Base-by-base conservation (phyloP, 2,888 invertebrate genomes). In the Conus canariensis region DNA sequence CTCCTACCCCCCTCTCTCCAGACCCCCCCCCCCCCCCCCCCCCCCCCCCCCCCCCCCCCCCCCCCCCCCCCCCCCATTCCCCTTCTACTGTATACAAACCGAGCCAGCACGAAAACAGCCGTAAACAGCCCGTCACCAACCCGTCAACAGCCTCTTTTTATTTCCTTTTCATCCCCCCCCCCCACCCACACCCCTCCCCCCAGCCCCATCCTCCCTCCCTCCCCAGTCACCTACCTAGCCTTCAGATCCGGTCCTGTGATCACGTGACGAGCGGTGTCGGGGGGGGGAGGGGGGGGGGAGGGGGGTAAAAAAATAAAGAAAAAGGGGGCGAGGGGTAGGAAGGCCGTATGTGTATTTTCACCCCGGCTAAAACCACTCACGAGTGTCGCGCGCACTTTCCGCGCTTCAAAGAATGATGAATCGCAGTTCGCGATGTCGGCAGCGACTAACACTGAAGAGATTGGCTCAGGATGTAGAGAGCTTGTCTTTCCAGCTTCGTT, bases 341-440 rank as follows among this genome's bases (percentile, higher is more conserved):
- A 74, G 7, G 10, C 70, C 74, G n/a, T 25, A 9, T 74, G 74
- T 74, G 74, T 74, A 22, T 22, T 74, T 74, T 74, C 74, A 74
- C 74, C 74, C 74, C 22, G 25, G 74, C n/a, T n/a, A 74, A 74
- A 74, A 64, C 60, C n/a, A 74, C 74, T 74, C 74, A n/a, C n/a
- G n/a, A 22, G 10, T n/a, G 74, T 74, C 74, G 19, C n/a, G 9
- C 74, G 10, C 74, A 74, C n/a, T 74, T 74, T 74, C 74, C 9
- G n/a, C n/a, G n/a, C 74, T 74, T 74, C 74, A 74, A 74, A 74
- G 74, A 74, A 10, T 74, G 74, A 74, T n/a, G n/a, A 74, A 74
- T 74, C n/a, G 74, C 74, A 74, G 74, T 74, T 74, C n/a, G 22
- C n/a, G n/a, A n/a, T n/a, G 22, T 16, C n/a, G 9, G 74, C 9